Base-by-base conservation (phyloP, 2,113 vertebrate species). In the Climacteris rufus region DNA sequence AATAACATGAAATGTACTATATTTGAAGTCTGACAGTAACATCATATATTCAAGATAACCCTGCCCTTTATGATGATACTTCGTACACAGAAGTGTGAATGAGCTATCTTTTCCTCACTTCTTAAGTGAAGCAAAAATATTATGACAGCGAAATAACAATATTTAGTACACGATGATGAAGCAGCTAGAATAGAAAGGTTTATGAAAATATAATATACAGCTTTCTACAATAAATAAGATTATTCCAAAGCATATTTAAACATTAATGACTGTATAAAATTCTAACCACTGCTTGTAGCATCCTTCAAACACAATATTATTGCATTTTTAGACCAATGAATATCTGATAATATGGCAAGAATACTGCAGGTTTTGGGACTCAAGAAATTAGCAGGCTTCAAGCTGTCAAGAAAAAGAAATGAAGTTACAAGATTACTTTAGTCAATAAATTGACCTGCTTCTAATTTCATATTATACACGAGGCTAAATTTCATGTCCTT, bases 111-210 rank as follows among this genome's bases (percentile, higher is more conserved):
- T 59, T 94, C 86, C 79, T 93, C 64, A 66, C 39, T 90, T 95
- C n/a, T 79, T 54, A 83, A 83, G 56, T 68, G 77, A 94, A 94
- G 16, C 14, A 93, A 90, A 95, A 96, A 90, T 11, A 74, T 94
- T 92, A 40, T 90, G 86, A 92, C 90, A 94, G 33, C 33, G 74
- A 88, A 83, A 79, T 42, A 90, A 63, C 66, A 75, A 79, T 85
- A 90, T 87, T 96, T 91, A 85, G 79, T 78, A 68, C 28, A 89
- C 20, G n/a, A 79, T 83, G 74, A 40, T 61, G 56, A 79, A 89
- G 18, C 33, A 90, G 22, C 27, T 84, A 72, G 49, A 89, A 85
- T 40, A 71, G 35, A 83, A 93, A 93, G 47, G 8, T 35, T 63
- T 72, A 22, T 65, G 25, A 90, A 90, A 93, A 85, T 45, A 87